Percentiles rank a stretch among this genome's conserved stretches.
Conservation (phyloP, 2,797 vertebrate species). For the Kryptolebias ocellatus region DNA sequence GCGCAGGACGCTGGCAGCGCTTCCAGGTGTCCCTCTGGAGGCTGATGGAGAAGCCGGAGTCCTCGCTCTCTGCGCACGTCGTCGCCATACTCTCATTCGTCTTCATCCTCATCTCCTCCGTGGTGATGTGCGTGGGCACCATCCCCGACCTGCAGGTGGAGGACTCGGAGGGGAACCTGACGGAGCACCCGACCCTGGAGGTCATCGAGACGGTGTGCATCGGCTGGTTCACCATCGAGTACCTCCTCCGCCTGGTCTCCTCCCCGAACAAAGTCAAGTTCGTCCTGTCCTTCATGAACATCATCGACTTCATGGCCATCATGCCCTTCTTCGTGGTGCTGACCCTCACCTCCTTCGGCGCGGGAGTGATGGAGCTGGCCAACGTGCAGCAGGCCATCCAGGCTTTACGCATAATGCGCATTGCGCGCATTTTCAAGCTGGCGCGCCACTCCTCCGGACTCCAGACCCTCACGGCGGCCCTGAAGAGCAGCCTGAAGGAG, state of each 20-base stretch:
- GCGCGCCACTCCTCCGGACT: constrained; percentile 95
- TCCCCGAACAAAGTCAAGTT: constrained; percentile 92
- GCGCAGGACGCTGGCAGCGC: constrained; percentile 84
- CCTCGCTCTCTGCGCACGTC: constrained; percentile 88
- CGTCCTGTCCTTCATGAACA: constrained; percentile 93
- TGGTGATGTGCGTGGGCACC: constrained; percentile 96
- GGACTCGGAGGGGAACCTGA: constrained; percentile 85
- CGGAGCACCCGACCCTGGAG: constrained; percentile 92
- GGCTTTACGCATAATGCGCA: constrained; percentile 95
- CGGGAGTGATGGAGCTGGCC: constrained; percentile 91
- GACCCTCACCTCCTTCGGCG: constrained; percentile 89
- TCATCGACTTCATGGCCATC: constrained; percentile 95
- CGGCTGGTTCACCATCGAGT: constrained; percentile 96
- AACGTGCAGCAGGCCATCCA: constrained; percentile 97
- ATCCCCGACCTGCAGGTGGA: constrained; percentile 93
- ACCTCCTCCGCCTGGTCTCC: constrained; percentile 89
- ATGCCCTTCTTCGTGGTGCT: constrained; percentile 95
- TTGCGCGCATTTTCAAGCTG: constrained; percentile 95
- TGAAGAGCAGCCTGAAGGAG: constrained; percentile 96
- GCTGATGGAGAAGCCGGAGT: constrained; percentile 97
- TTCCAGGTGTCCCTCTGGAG: constrained; percentile 91
- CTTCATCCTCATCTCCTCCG: constrained; percentile 92
- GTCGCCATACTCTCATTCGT: constrained; percentile 93
- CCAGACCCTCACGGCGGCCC: constrained; percentile 94
- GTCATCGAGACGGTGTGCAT: constrained; percentile 95